A percentile compares a stretch with the other conserved stretches of the same genome.
These are phyloP conservation scores for Brachionus plicatilis DNA, from an alignment of 1,140 invertebrate genomes.

Conservation along the genomic window DNA sequence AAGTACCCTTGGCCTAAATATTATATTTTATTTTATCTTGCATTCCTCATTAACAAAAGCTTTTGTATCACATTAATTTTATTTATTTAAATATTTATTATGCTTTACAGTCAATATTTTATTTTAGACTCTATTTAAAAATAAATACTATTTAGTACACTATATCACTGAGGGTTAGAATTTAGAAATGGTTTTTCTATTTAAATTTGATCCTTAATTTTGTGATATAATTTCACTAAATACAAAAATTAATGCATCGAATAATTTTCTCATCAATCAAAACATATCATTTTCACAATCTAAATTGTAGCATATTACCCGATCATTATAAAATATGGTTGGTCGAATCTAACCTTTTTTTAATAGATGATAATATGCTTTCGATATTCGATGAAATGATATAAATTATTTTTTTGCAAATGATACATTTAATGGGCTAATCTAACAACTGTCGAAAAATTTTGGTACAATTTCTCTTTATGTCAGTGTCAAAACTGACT, in stretches of 20 bases:
- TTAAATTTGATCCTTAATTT: background rate
- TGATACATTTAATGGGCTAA: no score
- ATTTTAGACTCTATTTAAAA: no score
- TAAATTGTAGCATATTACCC: background rate
- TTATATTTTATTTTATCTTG: background rate
- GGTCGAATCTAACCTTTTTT: background rate
- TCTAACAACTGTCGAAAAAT: background rate
- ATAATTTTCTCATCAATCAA: background rate
- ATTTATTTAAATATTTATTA: no score
- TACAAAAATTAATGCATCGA: background rate
- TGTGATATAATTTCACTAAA: background rate
- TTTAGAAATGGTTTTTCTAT: background rate
- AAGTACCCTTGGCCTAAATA: background rate
- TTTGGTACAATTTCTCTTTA: background rate
- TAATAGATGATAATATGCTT: background rate
- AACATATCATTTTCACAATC: background rate
- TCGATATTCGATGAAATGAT: background rate
- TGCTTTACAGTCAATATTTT: no score
- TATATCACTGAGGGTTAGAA: background rate
- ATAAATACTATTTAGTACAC: background rate
- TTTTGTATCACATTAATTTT: background rate
- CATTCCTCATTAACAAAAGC: background rate
- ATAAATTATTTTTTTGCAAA: background rate
- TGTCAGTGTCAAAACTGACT: no score
- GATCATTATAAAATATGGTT: background rate